Percentiles rank a stretch among this genome's conserved stretches.
Conservation (phyloP, 1,140 invertebrate species). For the Penaeus vannamei region DNA sequence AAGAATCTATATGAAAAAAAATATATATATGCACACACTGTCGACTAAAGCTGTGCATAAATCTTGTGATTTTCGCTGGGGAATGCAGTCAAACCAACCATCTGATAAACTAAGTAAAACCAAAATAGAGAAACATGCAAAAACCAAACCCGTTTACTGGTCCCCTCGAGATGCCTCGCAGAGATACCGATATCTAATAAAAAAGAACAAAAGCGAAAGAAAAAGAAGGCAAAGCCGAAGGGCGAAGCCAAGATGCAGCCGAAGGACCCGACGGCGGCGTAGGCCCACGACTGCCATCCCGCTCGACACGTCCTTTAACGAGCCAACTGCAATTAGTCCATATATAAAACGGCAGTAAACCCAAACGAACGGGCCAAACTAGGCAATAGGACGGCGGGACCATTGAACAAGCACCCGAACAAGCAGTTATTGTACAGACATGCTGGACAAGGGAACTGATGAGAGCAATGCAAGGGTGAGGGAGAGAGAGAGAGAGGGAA, state of each 20-base stretch:
- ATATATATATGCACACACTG: too few relatives aligned
- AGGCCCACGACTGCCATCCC: too few relatives aligned
- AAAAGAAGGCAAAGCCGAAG: not conserved
- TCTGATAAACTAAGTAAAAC: too few relatives aligned
- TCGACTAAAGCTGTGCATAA: too few relatives aligned
- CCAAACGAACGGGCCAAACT: conserved; percentile 13
- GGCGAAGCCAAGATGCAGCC: not conserved
- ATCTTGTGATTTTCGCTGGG: too few relatives aligned
- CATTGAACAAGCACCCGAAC: conserved; percentile 46
- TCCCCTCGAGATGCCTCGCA: too few relatives aligned
- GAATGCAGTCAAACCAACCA: too few relatives aligned
- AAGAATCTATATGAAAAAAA: too few relatives aligned
- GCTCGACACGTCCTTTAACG: not conserved
- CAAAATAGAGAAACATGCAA: too few relatives aligned
- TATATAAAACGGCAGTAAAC: conserved; percentile 19
- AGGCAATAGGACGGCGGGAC: not conserved
- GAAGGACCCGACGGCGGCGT: not conserved
- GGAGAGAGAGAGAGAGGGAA: conserved; percentile 27
- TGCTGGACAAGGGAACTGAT: conserved; percentile 52
- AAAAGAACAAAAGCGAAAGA: not conserved
- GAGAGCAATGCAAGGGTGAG: conserved; percentile 47
- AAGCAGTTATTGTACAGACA: conserved; percentile 54
- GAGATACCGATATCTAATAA: not conserved
- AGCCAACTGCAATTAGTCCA: conserved; percentile 27
- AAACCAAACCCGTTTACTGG: too few relatives aligned